Evolutionary conservation across 2,113 vertebrate species (phyloP).

Genomic region (Salvelinus sp.): DNA sequence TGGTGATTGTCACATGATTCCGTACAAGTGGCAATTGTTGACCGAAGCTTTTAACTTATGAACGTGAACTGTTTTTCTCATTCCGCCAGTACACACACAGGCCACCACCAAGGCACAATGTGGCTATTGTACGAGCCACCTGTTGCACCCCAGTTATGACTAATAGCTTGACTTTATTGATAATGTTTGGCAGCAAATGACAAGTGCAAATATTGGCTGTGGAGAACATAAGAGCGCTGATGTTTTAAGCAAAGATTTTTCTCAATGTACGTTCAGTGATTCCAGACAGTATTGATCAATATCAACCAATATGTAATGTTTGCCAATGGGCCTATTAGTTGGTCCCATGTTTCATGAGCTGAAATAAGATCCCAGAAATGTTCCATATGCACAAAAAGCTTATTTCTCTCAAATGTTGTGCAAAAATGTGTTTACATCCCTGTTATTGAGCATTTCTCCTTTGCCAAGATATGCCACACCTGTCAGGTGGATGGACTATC

Average conservation of each 20-base stretch:
- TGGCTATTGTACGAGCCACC: constrained; percentile 5
- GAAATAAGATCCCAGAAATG: too few relatives aligned
- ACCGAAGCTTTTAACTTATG: too few relatives aligned
- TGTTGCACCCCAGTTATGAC: constrained; percentile 5
- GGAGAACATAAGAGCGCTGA: neutral
- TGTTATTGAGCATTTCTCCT: too few relatives aligned
- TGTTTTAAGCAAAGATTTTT: constrained; percentile 13
- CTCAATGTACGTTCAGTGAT: neutral
- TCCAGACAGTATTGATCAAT: neutral
- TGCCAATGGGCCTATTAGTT: neutral
- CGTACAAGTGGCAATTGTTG: too few relatives aligned
- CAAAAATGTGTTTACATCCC: too few relatives aligned
- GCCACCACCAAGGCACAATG: constrained; percentile 48
- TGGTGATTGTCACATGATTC: too few relatives aligned
- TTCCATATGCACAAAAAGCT: too few relatives aligned
- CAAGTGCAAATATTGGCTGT: constrained; percentile 3
- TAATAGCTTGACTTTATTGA: neutral
- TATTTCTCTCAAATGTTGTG: too few relatives aligned
- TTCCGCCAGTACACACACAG: constrained; percentile 2
- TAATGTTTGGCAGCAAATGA: neutral
- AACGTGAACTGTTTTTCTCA: neutral
- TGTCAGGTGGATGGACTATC: too few relatives aligned
- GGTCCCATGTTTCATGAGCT: too few relatives aligned
- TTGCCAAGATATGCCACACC: too few relatives aligned
- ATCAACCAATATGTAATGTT: neutral